These are phyloP conservation scores for Proisotoma minuta DNA, from an alignment of 2,888 invertebrate genomes.

Conservation along the genomic window DNA sequence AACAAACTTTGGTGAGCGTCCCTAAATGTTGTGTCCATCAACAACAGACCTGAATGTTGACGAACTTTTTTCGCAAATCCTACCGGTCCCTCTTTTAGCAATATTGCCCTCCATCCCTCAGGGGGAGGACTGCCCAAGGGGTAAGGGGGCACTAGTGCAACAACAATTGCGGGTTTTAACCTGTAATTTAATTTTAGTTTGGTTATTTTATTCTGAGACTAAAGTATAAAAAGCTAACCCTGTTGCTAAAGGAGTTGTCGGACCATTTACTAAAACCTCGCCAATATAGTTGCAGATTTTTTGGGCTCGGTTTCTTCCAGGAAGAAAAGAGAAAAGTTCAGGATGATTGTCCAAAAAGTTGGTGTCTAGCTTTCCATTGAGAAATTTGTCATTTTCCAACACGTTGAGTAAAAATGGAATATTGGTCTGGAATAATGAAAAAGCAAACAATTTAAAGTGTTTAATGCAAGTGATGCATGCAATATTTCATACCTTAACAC, in stretches of 20 bases:
- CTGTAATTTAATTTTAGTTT: too few species aligned
- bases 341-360: constrained; percentile 99
- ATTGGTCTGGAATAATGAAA: constrained; percentile 66
- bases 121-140: constrained; percentile 66
- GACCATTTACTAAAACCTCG: constrained; percentile 91
- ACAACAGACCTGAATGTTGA: constrained; percentile 73
- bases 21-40: constrained; percentile 97
- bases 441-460: not conserved
- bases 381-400: constrained; percentile 90
- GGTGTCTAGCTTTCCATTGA: constrained; percentile 90
- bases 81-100: constrained; percentile 81
- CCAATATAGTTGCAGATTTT: constrained; percentile 85
- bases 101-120: constrained; percentile 77
- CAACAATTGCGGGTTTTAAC: constrained; percentile 77
- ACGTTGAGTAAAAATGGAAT: constrained; percentile 97
- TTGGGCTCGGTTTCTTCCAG: constrained; percentile 90
- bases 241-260: constrained; percentile 90
- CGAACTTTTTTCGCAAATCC: constrained; percentile 94
- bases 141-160: constrained; percentile 75
- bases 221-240: too few species aligned
- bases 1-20: constrained; percentile 97
- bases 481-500: constrained; percentile 62
- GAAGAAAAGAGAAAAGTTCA: constrained; percentile 82
- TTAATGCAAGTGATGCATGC: constrained; percentile 4
- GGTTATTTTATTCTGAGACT: too few species aligned